Evolutionary conservation across 2,888 invertebrate genomes (phyloP).

Genomic region (Digitonthophagus gazella): DNA sequence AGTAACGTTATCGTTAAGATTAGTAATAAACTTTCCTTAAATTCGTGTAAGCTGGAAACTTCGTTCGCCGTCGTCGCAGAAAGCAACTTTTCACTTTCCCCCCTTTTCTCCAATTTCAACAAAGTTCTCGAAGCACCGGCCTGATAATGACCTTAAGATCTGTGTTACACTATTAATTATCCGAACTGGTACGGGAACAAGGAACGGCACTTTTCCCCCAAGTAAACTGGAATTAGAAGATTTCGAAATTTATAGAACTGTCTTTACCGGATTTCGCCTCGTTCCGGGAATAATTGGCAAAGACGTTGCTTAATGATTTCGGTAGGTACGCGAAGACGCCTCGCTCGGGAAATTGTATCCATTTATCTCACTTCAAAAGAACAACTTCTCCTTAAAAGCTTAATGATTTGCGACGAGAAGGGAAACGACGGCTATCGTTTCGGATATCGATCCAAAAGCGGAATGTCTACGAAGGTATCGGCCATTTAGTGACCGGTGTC

Average conservation of each 20-base stretch:
- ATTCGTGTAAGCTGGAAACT: neutral
- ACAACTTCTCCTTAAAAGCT: neutral
- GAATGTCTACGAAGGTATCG: too few species aligned
- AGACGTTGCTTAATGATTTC: too few species aligned
- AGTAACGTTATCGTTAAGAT: too few species aligned
- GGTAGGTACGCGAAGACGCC: too few species aligned
- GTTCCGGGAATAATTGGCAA: too few species aligned
- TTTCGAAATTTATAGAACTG: too few species aligned
- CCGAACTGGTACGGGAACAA: neutral
- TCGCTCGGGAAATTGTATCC: too few species aligned
- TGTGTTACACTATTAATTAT: neutral
- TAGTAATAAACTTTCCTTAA: neutral
- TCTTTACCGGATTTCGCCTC: too few species aligned
- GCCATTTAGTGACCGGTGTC: neutral
- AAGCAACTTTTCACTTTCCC: neutral
- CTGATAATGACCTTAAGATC: neutral
- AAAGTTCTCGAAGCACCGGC: neutral
- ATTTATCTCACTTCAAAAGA: too few species aligned
- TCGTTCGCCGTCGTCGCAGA: neutral
- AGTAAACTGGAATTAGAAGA: neutral
- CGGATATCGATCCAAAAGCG: neutral
- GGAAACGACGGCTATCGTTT: neutral
- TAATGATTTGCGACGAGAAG: neutral
- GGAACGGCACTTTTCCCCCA: neutral
- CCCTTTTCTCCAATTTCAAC: neutral